Evolutionary conservation across 1,140 invertebrate species (phyloP).

Genomic region (Manduca sexta): DNA sequence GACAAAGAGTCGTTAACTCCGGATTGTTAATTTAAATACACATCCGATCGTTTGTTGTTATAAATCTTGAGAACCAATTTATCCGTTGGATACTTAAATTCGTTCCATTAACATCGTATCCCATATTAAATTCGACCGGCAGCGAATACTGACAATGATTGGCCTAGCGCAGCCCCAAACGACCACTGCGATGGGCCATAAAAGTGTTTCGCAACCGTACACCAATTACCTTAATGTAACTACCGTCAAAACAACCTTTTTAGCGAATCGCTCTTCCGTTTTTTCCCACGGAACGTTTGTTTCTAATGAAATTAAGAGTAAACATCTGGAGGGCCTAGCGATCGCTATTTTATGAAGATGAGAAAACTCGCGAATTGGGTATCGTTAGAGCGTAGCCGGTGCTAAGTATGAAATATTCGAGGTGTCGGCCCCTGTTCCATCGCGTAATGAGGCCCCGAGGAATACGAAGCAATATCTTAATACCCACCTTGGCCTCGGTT

Average conservation of each 20-base stretch:
- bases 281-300: conserved; percentile 47
- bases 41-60: conserved; percentile 42
- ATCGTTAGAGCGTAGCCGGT: conserved; percentile 28
- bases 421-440: conserved; percentile 44
- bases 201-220: conserved; percentile 59
- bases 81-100: conserved; percentile 47
- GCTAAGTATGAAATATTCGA: conserved; percentile 63
- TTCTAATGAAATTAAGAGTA: conserved; percentile 57
- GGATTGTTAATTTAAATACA: conserved; percentile 38
- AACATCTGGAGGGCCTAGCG: conserved; percentile 19
- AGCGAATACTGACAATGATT: conserved; percentile 54
- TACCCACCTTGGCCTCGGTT: conserved; percentile 54
- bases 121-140: conserved; percentile 48
- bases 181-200: conserved; percentile 50
- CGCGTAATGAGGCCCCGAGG: conserved; percentile 65
- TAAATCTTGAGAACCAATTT: conserved; percentile 54
- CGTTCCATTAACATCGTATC: conserved; percentile 52
- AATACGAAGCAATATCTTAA: conserved; percentile 71
- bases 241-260: conserved; percentile 64
- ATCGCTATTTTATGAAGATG: conserved; percentile 32
- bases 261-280: conserved; percentile 43
- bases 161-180: conserved; percentile 48
- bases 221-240: conserved; percentile 68
- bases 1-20: conserved; percentile 18
- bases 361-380: conserved; percentile 21